Evolutionary conservation across 1,140 invertebrate species (phyloP).

Genomic region (Aradophagus sp.): DNA sequence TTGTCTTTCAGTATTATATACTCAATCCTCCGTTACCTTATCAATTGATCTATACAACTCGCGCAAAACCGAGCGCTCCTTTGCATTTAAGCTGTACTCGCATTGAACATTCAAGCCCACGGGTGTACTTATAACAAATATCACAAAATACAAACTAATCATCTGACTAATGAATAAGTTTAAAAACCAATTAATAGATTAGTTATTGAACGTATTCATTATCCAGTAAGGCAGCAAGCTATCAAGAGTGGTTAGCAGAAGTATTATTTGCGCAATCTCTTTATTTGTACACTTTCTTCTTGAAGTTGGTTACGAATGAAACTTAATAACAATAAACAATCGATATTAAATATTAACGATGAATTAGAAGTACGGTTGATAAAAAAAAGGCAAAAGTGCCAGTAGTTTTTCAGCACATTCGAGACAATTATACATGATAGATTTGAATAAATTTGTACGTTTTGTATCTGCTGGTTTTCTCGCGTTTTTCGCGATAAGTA

Average conservation of each 20-base stretch:
- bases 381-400: slow-evolving; percentile 4
- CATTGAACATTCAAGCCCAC: no score
- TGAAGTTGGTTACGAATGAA: slow-evolving; percentile 15
- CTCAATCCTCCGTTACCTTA: slow-evolving; percentile 9
- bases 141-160: no score
- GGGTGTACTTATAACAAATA: slow-evolving; percentile 27
- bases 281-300: slow-evolving; percentile 9
- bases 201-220: no score
- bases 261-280: slow-evolving; percentile 19
- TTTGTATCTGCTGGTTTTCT: slow-evolving; percentile 27
- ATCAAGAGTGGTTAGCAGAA: no score
- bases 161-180: no score
- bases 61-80: slow-evolving; percentile 7
- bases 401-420: slow-evolving; percentile 1
- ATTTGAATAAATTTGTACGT: slow-evolving; percentile 34
- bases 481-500: slow-evolving; percentile 23
- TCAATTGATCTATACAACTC: background rate
- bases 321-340: no score
- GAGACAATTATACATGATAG: slow-evolving; percentile 3
- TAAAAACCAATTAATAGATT: no score
- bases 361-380: background rate
- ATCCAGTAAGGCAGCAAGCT: no score
- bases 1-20: slow-evolving; percentile 44
- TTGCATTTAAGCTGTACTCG: slow-evolving; percentile 23
- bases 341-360: no score